These are phyloP conservation scores for Cyanoderma ruficeps DNA, from an alignment of 2,113 vertebrate species.

Conservation along the genomic window DNA sequence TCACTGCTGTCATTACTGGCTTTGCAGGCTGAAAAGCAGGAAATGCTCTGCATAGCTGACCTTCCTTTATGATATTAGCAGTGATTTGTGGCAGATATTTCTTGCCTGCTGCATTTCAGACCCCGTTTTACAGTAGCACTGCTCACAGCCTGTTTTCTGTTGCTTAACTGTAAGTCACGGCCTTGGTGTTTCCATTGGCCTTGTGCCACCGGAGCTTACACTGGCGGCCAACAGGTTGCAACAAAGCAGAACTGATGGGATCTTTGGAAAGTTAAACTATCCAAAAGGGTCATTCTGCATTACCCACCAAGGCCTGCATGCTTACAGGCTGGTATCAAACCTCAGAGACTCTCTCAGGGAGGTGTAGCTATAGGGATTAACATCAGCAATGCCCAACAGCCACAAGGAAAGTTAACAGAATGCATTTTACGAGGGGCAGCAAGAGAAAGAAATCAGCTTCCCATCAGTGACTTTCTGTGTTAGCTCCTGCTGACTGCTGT, in stretches of 20 bases:
- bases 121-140: neutral
- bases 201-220: neutral
- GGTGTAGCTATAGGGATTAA: neutral
- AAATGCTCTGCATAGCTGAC: slow-evolving; percentile 72
- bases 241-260: neutral
- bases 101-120: slow-evolving; percentile 1
- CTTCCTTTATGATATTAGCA: slow-evolving; percentile 59
- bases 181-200: slow-evolving; percentile 19
- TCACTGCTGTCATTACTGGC: slow-evolving; percentile 48
- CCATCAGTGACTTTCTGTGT: neutral
- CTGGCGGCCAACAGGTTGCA: neutral
- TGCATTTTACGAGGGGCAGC: neutral
- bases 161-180: neutral
- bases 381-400: neutral
- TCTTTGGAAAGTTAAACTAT: neutral
- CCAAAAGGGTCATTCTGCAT: neutral
- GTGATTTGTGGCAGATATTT: slow-evolving; percentile 4
- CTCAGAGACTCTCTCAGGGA: neutral
- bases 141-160: neutral
- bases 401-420: neutral
- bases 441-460: neutral
- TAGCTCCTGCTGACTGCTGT: neutral
- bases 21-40: slow-evolving; percentile 55
- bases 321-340: neutral
- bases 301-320: neutral